A percentile compares a stretch with the other conserved stretches of the same genome.
These are phyloP conservation scores for Hydrolagus colliei DNA, from an alignment of 2,797 vertebrate genomes.

Conservation along the genomic window DNA sequence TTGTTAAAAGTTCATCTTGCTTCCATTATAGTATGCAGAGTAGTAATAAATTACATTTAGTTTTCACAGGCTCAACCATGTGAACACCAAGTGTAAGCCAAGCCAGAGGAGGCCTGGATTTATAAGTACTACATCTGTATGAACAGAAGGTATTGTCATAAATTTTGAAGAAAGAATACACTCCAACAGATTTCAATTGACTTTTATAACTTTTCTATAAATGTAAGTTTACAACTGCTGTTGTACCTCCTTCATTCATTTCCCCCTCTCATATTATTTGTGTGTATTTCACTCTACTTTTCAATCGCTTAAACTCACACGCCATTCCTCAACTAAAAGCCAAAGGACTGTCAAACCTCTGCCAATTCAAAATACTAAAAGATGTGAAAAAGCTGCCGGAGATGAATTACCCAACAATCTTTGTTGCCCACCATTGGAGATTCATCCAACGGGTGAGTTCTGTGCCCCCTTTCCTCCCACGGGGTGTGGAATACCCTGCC, in stretches of 20 bases:
- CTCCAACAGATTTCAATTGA: neutral
- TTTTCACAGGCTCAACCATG: slow-evolving; percentile 2
- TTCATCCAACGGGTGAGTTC: no score
- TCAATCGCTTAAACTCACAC: no score
- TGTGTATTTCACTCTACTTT: no score
- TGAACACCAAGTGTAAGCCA: slow-evolving; percentile 24
- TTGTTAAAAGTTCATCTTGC: slow-evolving; percentile 30
- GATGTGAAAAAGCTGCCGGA: no score
- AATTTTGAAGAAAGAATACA: neutral
- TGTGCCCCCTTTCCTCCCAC: no score
- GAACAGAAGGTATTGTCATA: slow-evolving; percentile 14
- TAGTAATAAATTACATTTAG: slow-evolving; percentile 28
- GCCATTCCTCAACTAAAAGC: no score
- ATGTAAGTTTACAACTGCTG: neutral
- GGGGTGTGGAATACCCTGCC: no score
- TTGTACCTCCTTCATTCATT: neutral
- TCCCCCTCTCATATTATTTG: neutral
- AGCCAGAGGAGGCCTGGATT: slow-evolving; percentile 18
- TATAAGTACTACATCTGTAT: slow-evolving; percentile 8
- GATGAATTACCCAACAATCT: no score
- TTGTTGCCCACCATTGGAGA: no score
- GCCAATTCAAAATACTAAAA: no score
- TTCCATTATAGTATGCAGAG: slow-evolving; percentile 24
- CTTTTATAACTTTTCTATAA: neutral
- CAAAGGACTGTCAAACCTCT: no score